These are phyloP conservation scores for Monodelphis domestica DNA, from an alignment of 2,797 vertebrate species.

Conservation along the genomic window DNA sequence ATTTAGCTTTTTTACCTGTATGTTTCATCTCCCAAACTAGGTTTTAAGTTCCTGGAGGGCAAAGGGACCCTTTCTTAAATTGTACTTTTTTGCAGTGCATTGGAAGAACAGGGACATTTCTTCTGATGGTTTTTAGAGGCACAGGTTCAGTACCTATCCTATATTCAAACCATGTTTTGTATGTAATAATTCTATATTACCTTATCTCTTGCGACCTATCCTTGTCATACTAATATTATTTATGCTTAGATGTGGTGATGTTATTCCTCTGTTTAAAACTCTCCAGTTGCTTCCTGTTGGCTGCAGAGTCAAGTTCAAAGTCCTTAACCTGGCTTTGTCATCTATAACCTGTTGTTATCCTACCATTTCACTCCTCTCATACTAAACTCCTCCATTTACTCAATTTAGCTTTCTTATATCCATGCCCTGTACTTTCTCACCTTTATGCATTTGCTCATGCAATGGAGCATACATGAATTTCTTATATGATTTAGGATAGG, in stretches of 20 bases:
- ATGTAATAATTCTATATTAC: background rate
- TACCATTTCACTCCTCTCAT: background rate
- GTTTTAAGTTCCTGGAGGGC: conserved; percentile 25
- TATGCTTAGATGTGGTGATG: background rate
- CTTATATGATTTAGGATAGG: background rate
- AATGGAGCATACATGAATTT: background rate
- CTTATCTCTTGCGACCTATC: background rate
- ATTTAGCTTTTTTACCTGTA: conserved; percentile 46
- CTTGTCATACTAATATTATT: background rate
- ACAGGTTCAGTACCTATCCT: background rate
- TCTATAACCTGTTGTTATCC: background rate
- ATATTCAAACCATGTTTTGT: background rate
- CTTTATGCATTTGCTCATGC: background rate
- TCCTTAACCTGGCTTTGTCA: background rate
- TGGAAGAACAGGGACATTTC: background rate
- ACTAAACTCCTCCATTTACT: no score
- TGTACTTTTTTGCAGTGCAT: background rate
- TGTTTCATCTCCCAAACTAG: conserved; percentile 4
- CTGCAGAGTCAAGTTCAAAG: background rate
- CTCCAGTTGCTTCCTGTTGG: background rate
- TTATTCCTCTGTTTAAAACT: background rate
- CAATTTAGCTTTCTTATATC: background rate
- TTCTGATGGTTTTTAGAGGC: background rate
- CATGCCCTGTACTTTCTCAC: background rate
- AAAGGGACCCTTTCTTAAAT: background rate